phyloP scores from a whole-genome alignment of 2,797 vertebrate species.

The Hafferia zeledoni region DNA sequence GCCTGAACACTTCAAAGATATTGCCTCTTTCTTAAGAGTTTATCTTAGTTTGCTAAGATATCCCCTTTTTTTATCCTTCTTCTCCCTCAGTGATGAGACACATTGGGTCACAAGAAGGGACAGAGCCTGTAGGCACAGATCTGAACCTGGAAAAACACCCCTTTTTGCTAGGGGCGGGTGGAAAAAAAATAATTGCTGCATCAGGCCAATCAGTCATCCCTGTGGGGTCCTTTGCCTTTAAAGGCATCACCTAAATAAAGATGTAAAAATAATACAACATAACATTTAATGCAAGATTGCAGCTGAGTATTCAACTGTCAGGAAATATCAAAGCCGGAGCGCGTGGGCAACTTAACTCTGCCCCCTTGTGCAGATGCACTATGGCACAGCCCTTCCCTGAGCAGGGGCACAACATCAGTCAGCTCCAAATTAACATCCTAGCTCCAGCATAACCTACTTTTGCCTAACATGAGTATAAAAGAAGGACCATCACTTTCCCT shows the following conservation, averaged over 20 bases:
- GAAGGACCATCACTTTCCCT: not conserved
- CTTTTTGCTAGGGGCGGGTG: not conserved
- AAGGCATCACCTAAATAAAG: constrained; percentile 44
- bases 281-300: constrained; percentile 34
- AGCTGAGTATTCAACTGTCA: constrained; percentile 34
- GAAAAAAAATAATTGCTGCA: accelerated
- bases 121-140: not conserved
- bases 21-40: not conserved
- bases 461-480: not conserved
- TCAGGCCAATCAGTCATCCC: not conserved
- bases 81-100: not conserved
- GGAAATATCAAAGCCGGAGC: constrained; percentile 3
- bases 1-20: not conserved
- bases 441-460: not conserved
- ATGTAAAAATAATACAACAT: constrained; percentile 8
- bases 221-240: not conserved
- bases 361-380: constrained; percentile 49
- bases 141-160: accelerated
- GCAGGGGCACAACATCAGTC: not conserved
- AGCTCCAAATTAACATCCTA: not conserved
- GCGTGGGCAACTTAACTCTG: constrained; percentile 61
- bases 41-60: not conserved
- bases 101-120: not conserved
- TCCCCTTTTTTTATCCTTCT: not conserved
- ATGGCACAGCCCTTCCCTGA: not conserved